phyloP scores from a whole-genome alignment of 2,113 vertebrate genomes.

The Actenoides hombroni region DNA sequence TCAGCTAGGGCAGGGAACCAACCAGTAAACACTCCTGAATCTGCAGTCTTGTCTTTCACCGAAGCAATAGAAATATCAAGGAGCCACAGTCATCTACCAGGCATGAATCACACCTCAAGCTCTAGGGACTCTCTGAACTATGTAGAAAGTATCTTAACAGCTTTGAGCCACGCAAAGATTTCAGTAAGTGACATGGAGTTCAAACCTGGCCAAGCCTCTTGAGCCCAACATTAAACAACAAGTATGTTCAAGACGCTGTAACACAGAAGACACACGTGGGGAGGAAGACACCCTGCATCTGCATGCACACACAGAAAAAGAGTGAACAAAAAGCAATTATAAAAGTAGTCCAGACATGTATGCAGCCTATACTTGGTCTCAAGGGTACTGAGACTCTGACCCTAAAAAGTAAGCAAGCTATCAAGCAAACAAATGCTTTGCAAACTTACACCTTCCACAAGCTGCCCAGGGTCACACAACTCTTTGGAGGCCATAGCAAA shows the following conservation, averaged over 20 bases:
- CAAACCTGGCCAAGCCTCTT: background rate
- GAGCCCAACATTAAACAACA: background rate
- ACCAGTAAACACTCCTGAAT: background rate
- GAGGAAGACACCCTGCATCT: background rate
- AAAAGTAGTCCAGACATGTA: background rate
- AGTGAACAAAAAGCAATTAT: background rate
- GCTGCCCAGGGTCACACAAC: background rate
- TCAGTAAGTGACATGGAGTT: background rate
- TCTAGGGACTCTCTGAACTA: background rate
- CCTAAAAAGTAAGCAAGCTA: background rate
- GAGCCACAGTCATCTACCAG: background rate
- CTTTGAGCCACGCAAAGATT: background rate
- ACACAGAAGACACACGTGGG: fast-evolving
- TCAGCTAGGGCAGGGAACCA: background rate
- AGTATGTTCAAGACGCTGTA: background rate
- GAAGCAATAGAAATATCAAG: background rate
- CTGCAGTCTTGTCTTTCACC: background rate
- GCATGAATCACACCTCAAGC: background rate
- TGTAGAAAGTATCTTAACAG: background rate
- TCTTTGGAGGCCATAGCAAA: background rate
- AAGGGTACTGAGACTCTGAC: background rate
- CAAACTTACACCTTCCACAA: background rate
- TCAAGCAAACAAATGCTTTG: background rate
- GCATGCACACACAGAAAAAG: background rate
- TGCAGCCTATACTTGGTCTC: background rate